phyloP scores from a whole-genome alignment of 2,797 vertebrate species.

The Phyllotis vaccarum region DNA sequence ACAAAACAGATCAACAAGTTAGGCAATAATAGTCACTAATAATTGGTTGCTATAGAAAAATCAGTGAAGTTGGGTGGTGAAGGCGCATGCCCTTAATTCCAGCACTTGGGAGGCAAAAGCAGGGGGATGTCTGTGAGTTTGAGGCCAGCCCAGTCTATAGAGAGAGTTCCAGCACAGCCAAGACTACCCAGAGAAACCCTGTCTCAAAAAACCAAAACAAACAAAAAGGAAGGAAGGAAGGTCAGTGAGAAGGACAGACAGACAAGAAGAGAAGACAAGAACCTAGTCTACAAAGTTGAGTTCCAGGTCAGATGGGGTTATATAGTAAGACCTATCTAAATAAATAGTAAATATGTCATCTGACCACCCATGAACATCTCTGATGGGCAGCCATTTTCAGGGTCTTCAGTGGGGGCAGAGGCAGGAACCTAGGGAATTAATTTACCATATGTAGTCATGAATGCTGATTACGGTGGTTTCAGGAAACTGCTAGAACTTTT shows the following conservation, averaged over 20 bases:
- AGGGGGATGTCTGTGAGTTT: background rate
- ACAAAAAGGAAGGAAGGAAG: background rate
- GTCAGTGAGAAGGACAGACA: background rate
- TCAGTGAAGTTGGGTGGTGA: background rate
- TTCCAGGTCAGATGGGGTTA: background rate
- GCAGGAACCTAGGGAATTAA: background rate
- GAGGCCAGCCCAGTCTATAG: background rate
- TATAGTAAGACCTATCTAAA: background rate
- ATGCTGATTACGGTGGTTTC: background rate
- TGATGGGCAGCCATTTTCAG: no score
- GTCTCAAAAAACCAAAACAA: background rate
- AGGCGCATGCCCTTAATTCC: background rate
- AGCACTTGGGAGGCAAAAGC: background rate
- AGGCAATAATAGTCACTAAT: background rate
- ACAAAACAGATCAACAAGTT: conserved; percentile 54
- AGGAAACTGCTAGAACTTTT: background rate
- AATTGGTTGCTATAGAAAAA: background rate
- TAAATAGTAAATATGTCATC: background rate
- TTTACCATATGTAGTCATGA: background rate
- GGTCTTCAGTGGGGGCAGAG: background rate
- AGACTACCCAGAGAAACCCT: background rate
- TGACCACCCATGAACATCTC: background rate
- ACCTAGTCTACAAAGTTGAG: background rate
- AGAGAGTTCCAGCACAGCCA: background rate
- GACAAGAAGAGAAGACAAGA: background rate